Conservation (phyloP, 2,888 invertebrate genomes). For the Nomada lathburiana region DNA sequence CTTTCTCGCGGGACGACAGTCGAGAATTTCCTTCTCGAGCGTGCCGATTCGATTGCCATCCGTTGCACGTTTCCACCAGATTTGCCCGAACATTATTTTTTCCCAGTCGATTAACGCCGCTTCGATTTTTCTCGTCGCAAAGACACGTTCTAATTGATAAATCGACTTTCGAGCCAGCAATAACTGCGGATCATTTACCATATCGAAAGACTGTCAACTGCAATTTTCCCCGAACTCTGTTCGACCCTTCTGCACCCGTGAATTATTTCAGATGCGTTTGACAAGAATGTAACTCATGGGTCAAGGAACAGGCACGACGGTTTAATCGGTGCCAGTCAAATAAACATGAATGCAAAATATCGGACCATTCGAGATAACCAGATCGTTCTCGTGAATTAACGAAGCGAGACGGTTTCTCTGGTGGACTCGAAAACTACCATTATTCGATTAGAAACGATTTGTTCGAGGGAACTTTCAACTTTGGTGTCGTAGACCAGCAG, state of each 20-base stretch:
- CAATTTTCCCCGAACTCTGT: background rate
- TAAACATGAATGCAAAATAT: conserved; percentile 6
- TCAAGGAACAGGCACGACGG: background rate
- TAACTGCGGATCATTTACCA: background rate
- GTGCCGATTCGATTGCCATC: conserved; percentile 11
- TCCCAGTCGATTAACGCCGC: background rate
- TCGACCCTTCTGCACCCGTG: background rate
- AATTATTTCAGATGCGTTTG: conserved; percentile 7
- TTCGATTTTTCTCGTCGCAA: background rate
- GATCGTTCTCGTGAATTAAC: background rate
- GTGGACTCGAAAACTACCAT: background rate
- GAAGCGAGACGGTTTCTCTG: conserved; percentile 1
- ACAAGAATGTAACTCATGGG: conserved; percentile 25
- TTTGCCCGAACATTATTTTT: background rate
- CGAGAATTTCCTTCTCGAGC: conserved; percentile 6
- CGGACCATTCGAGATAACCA: background rate
- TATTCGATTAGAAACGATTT: conserved; percentile 54
- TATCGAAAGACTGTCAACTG: conserved; percentile 23
- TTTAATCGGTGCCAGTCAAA: conserved; percentile 4
- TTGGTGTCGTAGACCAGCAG: background rate
- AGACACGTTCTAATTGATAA: background rate
- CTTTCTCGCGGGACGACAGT: background rate
- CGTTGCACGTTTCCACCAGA: background rate
- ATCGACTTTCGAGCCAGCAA: background rate
- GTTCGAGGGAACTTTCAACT: conserved; percentile 10